A percentile compares a stretch with the other conserved stretches of the same genome.
Conservation (phyloP, 2,797 vertebrate genomes). For the Schizopygopsis malacanthus region DNA sequence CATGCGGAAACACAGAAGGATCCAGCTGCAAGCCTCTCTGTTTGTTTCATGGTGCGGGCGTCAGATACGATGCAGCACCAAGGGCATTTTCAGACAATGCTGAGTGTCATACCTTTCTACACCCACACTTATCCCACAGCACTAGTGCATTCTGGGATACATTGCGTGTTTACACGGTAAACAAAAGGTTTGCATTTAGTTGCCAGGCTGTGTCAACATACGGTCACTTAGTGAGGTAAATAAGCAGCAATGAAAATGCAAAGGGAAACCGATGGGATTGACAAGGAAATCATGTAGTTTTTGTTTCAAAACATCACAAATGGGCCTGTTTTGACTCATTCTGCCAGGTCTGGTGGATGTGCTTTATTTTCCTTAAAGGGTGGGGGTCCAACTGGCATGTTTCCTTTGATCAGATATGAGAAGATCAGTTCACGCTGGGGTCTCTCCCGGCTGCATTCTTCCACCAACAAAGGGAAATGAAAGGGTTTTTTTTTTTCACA, state of each 20-base stretch:
- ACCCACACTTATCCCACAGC: constrained; percentile 31
- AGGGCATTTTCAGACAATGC: constrained; percentile 53
- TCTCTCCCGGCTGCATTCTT: constrained; percentile 59
- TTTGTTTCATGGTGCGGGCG: constrained; percentile 37
- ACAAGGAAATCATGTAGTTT: constrained; percentile 30
- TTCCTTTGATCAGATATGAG: constrained; percentile 67
- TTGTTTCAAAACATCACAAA: constrained; percentile 47
- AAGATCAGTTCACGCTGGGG: constrained; percentile 62
- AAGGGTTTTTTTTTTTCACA: constrained; percentile 73
- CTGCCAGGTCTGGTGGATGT: constrained; percentile 45
- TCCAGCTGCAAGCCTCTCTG: constrained; percentile 40
- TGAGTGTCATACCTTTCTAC: constrained; percentile 47
- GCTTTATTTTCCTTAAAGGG: constrained; percentile 39
- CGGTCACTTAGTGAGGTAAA: constrained; percentile 12
- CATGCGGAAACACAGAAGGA: constrained; percentile 52
- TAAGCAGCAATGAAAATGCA: constrained; percentile 27
- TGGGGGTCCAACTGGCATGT: constrained; percentile 59
- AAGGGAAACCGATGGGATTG: neutral
- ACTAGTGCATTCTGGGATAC: constrained; percentile 36
- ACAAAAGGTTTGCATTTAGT: constrained; percentile 48
- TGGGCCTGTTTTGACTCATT: constrained; percentile 30
- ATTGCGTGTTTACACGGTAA: constrained; percentile 19
- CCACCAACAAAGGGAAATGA: constrained; percentile 64
- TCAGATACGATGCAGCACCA: constrained; percentile 33
- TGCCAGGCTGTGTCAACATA: constrained; percentile 40